These are phyloP conservation scores for Papilio machaon DNA, from an alignment of 1,140 invertebrate species.

Conservation along the genomic window DNA sequence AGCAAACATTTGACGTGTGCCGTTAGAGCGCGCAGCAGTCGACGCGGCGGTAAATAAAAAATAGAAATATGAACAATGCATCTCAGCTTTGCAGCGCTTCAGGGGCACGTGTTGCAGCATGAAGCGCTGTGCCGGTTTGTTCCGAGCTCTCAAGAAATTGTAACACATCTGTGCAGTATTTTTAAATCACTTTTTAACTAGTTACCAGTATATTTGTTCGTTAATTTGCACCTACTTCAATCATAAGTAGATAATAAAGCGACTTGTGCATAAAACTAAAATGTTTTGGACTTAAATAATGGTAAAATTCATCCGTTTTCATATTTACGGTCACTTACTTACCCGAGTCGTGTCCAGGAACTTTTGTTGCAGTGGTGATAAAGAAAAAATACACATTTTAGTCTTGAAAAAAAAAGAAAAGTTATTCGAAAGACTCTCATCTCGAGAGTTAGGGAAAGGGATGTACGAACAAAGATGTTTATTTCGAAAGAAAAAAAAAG, in stretches of 20 bases:
- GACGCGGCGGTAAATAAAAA: constrained; percentile 2
- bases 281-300: not conserved
- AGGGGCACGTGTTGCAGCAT: not conserved
- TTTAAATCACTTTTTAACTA: not conserved
- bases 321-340: constrained; percentile 21
- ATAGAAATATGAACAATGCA: constrained; percentile 15
- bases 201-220: not conserved
- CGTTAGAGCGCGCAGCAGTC: not conserved
- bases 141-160: not conserved
- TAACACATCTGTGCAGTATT: not conserved
- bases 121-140: not conserved
- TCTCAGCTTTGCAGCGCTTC: constrained; percentile 9
- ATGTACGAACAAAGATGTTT: constrained; percentile 60
- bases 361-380: constrained; percentile 30
- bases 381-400: constrained; percentile 47
- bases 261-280: not conserved
- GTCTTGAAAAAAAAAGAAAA: constrained; percentile 48
- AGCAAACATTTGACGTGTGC: constrained; percentile 16
- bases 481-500: constrained; percentile 40
- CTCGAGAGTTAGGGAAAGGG: constrained; percentile 65
- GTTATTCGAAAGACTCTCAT: constrained; percentile 65
- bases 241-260: not conserved
- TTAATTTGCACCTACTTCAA: too few relatives aligned
- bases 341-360: not conserved
- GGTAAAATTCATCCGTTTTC: constrained; percentile 17